Conservation (phyloP, 1,140 invertebrate species). For the Lordiphosa clarofinis region DNA sequence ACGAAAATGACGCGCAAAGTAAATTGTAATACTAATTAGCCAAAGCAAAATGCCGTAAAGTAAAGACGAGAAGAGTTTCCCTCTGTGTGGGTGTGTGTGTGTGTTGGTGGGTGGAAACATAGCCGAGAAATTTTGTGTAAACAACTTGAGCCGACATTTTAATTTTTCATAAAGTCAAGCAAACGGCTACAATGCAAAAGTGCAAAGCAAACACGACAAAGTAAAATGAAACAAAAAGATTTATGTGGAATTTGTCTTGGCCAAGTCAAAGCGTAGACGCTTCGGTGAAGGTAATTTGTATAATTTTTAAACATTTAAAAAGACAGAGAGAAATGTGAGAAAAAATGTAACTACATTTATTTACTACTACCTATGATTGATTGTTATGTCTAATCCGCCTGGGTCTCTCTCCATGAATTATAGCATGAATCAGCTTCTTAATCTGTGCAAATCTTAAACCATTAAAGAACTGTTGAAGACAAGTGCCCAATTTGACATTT, state of each 20-base stretch:
- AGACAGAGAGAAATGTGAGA: too few relatives aligned
- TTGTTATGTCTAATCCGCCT: too few relatives aligned
- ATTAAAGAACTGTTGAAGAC: too few relatives aligned
- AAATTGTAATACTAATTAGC: constrained; percentile 79
- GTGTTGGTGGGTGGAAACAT: constrained; percentile 14
- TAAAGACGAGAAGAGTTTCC: constrained; percentile 57
- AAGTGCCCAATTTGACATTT: too few relatives aligned
- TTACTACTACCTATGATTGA: too few relatives aligned
- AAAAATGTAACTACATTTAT: too few relatives aligned
- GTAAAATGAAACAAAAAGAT: constrained; percentile 33
- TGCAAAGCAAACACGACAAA: constrained; percentile 47
- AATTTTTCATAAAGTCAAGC: constrained; percentile 69
- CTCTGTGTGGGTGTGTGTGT: constrained; percentile 5
- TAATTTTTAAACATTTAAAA: not conserved
- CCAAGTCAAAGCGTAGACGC: constrained; percentile 18
- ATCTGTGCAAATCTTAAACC: too few relatives aligned
- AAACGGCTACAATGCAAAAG: constrained; percentile 38
- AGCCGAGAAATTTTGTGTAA: constrained; percentile 58
- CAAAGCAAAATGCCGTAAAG: constrained; percentile 45
- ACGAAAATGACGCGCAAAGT: constrained; percentile 47
- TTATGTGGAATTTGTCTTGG: constrained; percentile 25
- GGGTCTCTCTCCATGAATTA: too few relatives aligned
- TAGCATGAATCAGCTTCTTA: too few relatives aligned
- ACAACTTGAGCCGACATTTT: constrained; percentile 72
- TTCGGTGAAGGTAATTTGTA: constrained; percentile 4